Percentiles rank a stretch among this genome's conserved stretches.
Conservation (phyloP, 35 echinoderm and acorn worm genomes). For the Hemicentrotus pulcherrimus region DNA sequence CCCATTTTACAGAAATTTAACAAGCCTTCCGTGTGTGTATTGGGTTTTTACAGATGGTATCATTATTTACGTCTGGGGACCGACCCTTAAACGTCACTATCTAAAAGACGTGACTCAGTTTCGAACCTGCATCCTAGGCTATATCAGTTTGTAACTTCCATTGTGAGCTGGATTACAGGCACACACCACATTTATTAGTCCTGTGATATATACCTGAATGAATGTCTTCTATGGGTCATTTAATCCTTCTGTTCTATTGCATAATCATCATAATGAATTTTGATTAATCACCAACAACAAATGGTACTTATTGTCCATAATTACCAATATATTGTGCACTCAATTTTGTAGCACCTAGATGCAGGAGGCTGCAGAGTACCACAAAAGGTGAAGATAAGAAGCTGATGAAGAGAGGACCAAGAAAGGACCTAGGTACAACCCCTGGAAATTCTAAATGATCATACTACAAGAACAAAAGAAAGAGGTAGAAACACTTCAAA, state of each 20-base stretch:
- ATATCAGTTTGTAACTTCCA: too few relatives aligned
- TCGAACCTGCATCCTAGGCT: too few relatives aligned
- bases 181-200: too few relatives aligned
- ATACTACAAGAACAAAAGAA: constrained; percentile 66
- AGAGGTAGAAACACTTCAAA: not conserved
- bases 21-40: too few relatives aligned
- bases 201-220: too few relatives aligned
- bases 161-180: too few relatives aligned
- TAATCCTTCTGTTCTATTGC: not conserved
- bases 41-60: too few relatives aligned
- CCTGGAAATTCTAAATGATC: constrained; percentile 94
- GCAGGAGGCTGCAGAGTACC: constrained; percentile 34
- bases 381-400: constrained; percentile 79
- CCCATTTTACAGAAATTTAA: too few relatives aligned
- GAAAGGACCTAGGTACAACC: constrained; percentile 91
- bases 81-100: too few relatives aligned
- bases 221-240: too few relatives aligned
- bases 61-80: too few relatives aligned
- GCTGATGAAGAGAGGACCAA: constrained; percentile 88
- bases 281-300: not conserved
- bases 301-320: not conserved
- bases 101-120: too few relatives aligned
- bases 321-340: constrained; percentile 89
- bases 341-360: constrained; percentile 64
- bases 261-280: not conserved